These are phyloP conservation scores for Plagodis dolabraria DNA, from an alignment of 2,888 invertebrate genomes.

Conservation along the genomic window DNA sequence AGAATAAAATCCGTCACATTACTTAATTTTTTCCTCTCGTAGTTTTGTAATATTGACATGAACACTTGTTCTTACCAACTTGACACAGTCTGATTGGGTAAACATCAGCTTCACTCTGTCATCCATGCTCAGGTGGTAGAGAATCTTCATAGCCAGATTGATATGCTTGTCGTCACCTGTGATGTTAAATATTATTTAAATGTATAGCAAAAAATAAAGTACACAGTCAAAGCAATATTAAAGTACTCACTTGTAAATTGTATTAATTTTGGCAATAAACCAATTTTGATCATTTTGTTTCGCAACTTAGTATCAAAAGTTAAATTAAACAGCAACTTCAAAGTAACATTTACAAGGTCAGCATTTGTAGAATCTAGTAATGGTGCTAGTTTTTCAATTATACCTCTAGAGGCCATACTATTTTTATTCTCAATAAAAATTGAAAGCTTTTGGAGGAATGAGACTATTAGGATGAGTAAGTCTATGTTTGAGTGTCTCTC, in stretches of 20 bases:
- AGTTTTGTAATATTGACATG: no score
- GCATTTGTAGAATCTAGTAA: slow-evolving; percentile 88
- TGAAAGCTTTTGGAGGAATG: slow-evolving; percentile 97
- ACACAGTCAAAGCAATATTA: background rate
- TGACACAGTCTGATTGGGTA: slow-evolving; percentile 96
- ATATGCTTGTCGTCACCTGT: slow-evolving; percentile 91
- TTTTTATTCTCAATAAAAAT: slow-evolving; percentile 98
- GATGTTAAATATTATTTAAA: background rate
- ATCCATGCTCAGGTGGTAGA: slow-evolving; percentile 98
- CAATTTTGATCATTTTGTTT: slow-evolving; percentile 95
- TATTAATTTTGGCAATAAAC: slow-evolving; percentile 95
- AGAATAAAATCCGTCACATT: no score
- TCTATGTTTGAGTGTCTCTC: slow-evolving; percentile 95
- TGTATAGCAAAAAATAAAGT: background rate
- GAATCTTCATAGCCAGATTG: slow-evolving; percentile 90
- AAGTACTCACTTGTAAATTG: slow-evolving; percentile 90
- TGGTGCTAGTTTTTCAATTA: slow-evolving; percentile 93
- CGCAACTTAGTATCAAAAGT: slow-evolving; percentile 96
- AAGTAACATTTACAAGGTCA: slow-evolving; percentile 92
- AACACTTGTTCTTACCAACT: slow-evolving; percentile 84
- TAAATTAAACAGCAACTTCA: slow-evolving; percentile 96
- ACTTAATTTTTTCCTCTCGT: no score
- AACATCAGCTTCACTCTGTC: slow-evolving; percentile 97
- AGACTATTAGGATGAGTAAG: slow-evolving; percentile 94
- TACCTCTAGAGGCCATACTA: slow-evolving; percentile 92